phyloP scores from a whole-genome alignment of 2,797 vertebrate species.

The Neostethus bicornis region DNA sequence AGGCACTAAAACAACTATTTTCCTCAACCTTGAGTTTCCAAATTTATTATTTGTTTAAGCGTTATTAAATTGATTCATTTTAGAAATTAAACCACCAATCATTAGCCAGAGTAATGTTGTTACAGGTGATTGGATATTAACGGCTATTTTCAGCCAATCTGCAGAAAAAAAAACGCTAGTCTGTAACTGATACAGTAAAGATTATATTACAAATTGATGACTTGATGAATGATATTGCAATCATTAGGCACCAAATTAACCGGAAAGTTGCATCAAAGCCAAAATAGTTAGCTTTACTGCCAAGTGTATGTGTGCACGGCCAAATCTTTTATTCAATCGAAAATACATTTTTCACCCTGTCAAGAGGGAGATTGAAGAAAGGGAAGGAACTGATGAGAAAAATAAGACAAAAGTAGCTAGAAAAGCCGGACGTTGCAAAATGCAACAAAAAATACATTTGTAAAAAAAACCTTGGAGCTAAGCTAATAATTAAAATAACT shows the following conservation, averaged over 20 bases:
- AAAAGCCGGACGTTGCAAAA: not conserved
- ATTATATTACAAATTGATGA: not conserved
- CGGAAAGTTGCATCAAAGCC: not conserved
- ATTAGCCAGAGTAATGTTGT: not conserved
- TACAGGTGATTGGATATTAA: not conserved
- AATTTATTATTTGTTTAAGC: no score
- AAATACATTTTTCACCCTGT: conserved; percentile 10
- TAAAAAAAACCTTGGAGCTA: conserved; percentile 14
- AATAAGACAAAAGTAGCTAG: no score
- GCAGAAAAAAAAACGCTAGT: not conserved
- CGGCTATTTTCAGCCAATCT: not conserved
- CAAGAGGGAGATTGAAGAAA: not conserved
- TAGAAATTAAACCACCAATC: no score
- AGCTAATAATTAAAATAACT: no score
- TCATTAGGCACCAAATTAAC: not conserved
- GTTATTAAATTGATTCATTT: no score
- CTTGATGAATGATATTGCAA: not conserved
- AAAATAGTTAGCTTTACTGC: not conserved
- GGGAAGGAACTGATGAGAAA: not conserved
- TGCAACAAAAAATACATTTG: not conserved
- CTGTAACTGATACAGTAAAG: not conserved
- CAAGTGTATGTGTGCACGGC: conserved; percentile 4
- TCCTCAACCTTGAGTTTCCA: no score
- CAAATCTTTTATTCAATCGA: conserved; percentile 11
- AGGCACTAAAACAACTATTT: no score